Evolutionary conservation across 2,888 invertebrate species (phyloP), one percentile per base, ranked within the genome.

Genomic region (Hydraecia micacea): DNA sequence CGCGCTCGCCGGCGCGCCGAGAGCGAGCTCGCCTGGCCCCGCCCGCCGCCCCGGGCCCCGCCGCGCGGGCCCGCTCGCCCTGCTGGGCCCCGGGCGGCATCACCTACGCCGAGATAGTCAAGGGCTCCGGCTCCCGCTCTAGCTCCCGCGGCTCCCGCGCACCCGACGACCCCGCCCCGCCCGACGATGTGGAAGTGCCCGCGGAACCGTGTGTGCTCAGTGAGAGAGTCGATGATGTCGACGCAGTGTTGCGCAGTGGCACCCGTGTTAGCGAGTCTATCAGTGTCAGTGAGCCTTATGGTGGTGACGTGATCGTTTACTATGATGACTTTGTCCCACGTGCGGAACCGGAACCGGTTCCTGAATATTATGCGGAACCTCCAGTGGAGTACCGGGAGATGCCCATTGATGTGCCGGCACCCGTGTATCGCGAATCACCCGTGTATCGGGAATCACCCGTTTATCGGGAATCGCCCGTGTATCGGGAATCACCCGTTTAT

Each of bases 61-160:
- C 90, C 73, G 58, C 90, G 83, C 79, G 87, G 80, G 77, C 83
- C 76, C 80, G 86, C 86, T 79, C 83, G 77, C 82, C 96, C 98
- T 86, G 98, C 98, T 98, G 98, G 98, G 93, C 97, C 66, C 98
- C 98, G 6, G 98, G 98, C 52, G 97, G 98, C 42, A 97, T 98
- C 70, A 97, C 98, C 69, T 98, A 98, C 93, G 98, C 98, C 70
- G 98, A 98, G 94, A 98, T 98, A 85, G 97, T 98, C 81, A 97
- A 97, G 88, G 98, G 98, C 96, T 90, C 91, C 85, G 91, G 92
- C 91, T 95, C 95, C 67, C 91, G 96, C 84, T 95, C 96, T 81
- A 93, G 94, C 91, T 94, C 96, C 70, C 90, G 92, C 25, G 91
- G 91, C 79, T 93, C 93, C 58, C 88, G 92, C 77, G 90, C 90